These are phyloP conservation scores for Buphagus erythrorhynchus DNA, from an alignment of 2,797 vertebrate species.

Conservation along the genomic window DNA sequence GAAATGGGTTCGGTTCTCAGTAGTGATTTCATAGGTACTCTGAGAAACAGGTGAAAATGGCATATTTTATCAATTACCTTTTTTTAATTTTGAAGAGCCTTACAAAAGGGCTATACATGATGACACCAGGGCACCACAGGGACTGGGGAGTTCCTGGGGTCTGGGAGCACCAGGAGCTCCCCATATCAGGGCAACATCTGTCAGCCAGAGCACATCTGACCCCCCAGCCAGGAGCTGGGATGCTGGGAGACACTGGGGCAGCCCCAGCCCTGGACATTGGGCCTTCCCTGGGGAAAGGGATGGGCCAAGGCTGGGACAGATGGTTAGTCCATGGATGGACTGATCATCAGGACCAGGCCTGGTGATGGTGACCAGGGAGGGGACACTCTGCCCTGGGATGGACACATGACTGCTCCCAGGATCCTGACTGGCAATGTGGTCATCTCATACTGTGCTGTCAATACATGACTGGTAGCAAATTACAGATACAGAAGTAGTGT, in stretches of 20 bases:
- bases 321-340: fast-evolving
- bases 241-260: background rate
- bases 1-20: background rate
- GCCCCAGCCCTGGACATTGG: fast-evolving
- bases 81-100: background rate
- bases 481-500: background rate
- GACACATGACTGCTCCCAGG: fast-evolving
- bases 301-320: background rate
- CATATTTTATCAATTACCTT: background rate
- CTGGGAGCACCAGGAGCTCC: fast-evolving
- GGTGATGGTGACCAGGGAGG: too few species aligned
- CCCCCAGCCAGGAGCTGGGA: too few species aligned
- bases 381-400: background rate
- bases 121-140: background rate
- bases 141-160: background rate
- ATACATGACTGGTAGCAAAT: background rate
- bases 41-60: background rate
- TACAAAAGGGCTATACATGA: background rate
- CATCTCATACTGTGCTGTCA: background rate
- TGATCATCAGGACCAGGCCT: background rate
- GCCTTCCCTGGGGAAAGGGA: background rate
- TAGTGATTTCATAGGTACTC: background rate
- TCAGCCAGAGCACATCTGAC: background rate
- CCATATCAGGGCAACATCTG: background rate
- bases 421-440: fast-evolving